Evolutionary conservation across 2,888 invertebrate species (phyloP).

Genomic region (Amiota mariae): DNA sequence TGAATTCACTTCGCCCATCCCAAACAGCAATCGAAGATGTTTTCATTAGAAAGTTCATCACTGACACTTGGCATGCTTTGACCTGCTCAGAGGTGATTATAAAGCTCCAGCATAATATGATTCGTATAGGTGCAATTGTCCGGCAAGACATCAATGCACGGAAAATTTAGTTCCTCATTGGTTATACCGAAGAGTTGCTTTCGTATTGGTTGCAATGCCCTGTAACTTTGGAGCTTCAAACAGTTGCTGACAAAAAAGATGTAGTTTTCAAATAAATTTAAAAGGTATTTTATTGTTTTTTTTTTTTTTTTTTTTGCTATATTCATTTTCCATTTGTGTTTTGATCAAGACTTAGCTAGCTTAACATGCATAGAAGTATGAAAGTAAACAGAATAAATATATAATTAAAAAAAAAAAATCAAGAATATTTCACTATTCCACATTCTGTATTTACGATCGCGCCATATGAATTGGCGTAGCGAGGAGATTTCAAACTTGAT

Average conservation of each 20-base stretch:
- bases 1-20: conserved; percentile 84
- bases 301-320: neutral
- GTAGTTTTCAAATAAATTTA: conserved; percentile 95
- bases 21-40: conserved; percentile 93
- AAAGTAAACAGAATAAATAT: neutral
- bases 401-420: too few relatives aligned
- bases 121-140: conserved; percentile 88
- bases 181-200: conserved; percentile 94
- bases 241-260: conserved; percentile 84
- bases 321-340: neutral
- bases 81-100: conserved; percentile 90
- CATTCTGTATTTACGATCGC: too few relatives aligned
- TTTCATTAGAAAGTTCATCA: conserved; percentile 93
- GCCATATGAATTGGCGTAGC: too few relatives aligned
- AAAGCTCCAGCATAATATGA: conserved; percentile 94
- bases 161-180: conserved; percentile 97
- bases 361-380: too few relatives aligned
- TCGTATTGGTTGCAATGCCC: conserved; percentile 95
- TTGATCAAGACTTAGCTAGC: too few relatives aligned
- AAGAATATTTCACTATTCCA: too few relatives aligned
- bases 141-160: conserved; percentile 79
- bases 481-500: too few relatives aligned
- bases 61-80: conserved; percentile 91
- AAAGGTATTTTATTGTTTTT: neutral
- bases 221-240: conserved; percentile 93